Percentiles rank a stretch among this genome's conserved stretches.
Evolutionary conservation across 92 coral and sea anemone genomes (phyloP).

Genomic region (Porites cylindrica): DNA sequence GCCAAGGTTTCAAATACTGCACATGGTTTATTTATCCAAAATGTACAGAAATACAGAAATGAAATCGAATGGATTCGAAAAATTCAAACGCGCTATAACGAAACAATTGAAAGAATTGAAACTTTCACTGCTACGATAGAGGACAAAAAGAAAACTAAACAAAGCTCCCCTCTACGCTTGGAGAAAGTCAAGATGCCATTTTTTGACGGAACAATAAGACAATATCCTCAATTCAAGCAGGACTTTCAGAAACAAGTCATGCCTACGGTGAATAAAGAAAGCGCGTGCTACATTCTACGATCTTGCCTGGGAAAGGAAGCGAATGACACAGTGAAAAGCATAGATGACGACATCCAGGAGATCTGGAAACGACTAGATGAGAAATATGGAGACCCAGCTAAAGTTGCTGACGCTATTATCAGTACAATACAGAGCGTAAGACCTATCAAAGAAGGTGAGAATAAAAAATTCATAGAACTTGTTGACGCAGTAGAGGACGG

Average conservation of each 20-base stretch:
- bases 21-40: not conserved
- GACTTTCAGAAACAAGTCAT: slow-evolving; percentile 63
- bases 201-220: slow-evolving; percentile 54
- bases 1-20: slow-evolving; percentile 26
- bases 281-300: slow-evolving; percentile 31
- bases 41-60: not conserved
- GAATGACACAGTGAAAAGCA: slow-evolving; percentile 24
- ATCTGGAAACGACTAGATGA: slow-evolving; percentile 67
- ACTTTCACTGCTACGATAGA: slow-evolving; percentile 10
- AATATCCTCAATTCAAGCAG: slow-evolving; percentile 59
- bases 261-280: slow-evolving; percentile 6
- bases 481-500: slow-evolving; percentile 59
- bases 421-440: slow-evolving; percentile 29
- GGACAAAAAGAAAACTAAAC: not conserved
- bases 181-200: slow-evolving; percentile 56
- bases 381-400: slow-evolving; percentile 66
- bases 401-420: slow-evolving; percentile 56
- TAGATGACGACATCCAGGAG: slow-evolving; percentile 59
- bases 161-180: slow-evolving; percentile 23
- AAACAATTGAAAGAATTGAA: slow-evolving; percentile 35
- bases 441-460: slow-evolving; percentile 43
- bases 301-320: slow-evolving; percentile 56
- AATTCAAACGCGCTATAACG: slow-evolving; percentile 48
- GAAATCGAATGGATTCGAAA: slow-evolving; percentile 36
- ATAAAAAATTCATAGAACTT: slow-evolving; percentile 51